A percentile compares a stretch with the other conserved stretches of the same genome.
These are phyloP conservation scores for Lagenorhynchus albirostris DNA, from an alignment of 2,113 vertebrate species.

Conservation along the genomic window DNA sequence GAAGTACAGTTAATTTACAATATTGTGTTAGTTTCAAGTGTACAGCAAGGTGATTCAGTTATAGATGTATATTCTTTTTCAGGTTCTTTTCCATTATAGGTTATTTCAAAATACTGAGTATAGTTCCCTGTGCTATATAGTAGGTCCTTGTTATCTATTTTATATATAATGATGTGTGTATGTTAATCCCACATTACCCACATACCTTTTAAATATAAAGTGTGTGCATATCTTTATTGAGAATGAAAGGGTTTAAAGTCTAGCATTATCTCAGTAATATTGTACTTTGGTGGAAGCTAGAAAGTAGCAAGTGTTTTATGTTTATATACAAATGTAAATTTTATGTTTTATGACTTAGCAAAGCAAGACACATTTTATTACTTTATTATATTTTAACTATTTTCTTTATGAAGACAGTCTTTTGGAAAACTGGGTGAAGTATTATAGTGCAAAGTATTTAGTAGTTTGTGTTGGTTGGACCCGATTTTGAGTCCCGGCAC, in stretches of 20 bases:
- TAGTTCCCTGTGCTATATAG: background rate
- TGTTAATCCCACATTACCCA: background rate
- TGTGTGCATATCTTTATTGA: conserved; percentile 49
- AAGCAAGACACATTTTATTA: background rate
- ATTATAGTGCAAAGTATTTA: background rate
- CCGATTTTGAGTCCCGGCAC: background rate
- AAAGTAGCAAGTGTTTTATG: background rate
- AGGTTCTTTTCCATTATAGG: background rate
- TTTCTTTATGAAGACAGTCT: background rate
- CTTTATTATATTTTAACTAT: background rate
- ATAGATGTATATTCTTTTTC: background rate
- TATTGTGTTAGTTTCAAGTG: background rate
- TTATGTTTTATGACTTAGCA: background rate
- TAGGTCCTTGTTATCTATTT: background rate
- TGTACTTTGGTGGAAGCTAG: background rate
- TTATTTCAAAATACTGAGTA: background rate
- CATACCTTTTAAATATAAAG: conserved; percentile 36
- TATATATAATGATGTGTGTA: background rate
- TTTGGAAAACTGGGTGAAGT: background rate
- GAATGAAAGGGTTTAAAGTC: conserved; percentile 19
- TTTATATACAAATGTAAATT: background rate
- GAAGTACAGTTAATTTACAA: background rate
- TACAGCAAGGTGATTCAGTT: background rate
- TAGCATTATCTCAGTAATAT: background rate
- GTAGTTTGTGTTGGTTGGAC: background rate